Evolutionary conservation across 2,888 invertebrate species (phyloP).

Genomic region (Heteromurus nitidus): DNA sequence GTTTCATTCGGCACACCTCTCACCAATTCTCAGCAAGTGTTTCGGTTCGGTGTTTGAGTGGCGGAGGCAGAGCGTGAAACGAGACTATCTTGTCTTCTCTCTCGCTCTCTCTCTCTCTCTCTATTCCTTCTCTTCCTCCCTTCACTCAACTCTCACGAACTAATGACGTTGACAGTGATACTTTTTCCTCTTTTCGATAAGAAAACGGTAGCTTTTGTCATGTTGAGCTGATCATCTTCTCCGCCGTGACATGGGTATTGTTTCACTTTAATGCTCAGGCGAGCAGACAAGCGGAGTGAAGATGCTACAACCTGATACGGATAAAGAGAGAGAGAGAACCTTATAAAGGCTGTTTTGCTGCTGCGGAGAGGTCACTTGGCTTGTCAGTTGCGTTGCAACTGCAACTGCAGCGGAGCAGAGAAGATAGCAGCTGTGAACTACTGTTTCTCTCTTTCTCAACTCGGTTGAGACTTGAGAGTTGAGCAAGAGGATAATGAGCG

Average conservation of each 20-base stretch:
- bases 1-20: too few relatives aligned
- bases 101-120: too few relatives aligned
- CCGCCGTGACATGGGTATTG: conserved; percentile 47
- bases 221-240: background rate
- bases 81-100: background rate
- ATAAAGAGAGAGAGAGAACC: background rate
- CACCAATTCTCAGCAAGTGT: background rate
- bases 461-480: background rate
- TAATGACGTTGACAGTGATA: background rate
- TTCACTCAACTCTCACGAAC: background rate
- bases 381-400: background rate
- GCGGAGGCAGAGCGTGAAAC: background rate
- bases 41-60: background rate
- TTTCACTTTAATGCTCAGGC: conserved; percentile 54
- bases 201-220: background rate
- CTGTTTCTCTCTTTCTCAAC: background rate
- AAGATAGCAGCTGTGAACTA: background rate
- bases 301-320: conserved; percentile 7
- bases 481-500: background rate
- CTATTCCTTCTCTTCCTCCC: too few relatives aligned
- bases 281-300: background rate
- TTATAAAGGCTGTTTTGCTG: background rate
- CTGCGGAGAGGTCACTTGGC: background rate
- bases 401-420: background rate
- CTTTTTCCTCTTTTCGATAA: background rate